These are phyloP conservation scores for Pomacea maculata DNA, from an alignment of 1,140 invertebrate genomes.

Conservation along the genomic window DNA sequence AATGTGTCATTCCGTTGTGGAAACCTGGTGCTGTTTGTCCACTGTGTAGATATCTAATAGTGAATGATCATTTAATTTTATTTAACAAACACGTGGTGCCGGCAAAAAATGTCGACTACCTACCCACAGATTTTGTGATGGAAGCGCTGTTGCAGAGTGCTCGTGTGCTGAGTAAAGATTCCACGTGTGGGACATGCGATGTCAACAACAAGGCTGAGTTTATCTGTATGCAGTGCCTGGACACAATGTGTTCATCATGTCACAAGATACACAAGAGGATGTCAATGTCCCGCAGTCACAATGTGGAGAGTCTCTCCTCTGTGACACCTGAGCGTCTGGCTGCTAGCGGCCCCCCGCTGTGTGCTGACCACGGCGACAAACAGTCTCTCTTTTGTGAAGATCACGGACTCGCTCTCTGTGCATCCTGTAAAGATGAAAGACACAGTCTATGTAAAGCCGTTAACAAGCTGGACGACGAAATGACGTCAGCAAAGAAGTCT, in stretches of 20 bases:
- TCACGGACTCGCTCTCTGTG: neutral
- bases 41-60: neutral
- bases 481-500: neutral
- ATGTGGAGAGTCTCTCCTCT: neutral
- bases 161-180: neutral
- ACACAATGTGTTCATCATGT: neutral
- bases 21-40: neutral
- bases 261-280: neutral
- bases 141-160: neutral
- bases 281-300: neutral
- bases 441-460: neutral
- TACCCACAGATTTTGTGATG: constrained; percentile 3
- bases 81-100: no score
- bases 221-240: neutral
- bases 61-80: neutral
- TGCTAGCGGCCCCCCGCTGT: neutral
- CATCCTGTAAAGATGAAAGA: neutral
- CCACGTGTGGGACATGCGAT: neutral
- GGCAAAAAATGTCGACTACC: no score
- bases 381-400: neutral
- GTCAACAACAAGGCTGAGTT: neutral
- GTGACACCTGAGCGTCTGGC: neutral
- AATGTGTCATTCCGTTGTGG: neutral
- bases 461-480: neutral
- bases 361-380: neutral